Conservation (phyloP, 23 tunicate species). For the Diplosoma virens region DNA sequence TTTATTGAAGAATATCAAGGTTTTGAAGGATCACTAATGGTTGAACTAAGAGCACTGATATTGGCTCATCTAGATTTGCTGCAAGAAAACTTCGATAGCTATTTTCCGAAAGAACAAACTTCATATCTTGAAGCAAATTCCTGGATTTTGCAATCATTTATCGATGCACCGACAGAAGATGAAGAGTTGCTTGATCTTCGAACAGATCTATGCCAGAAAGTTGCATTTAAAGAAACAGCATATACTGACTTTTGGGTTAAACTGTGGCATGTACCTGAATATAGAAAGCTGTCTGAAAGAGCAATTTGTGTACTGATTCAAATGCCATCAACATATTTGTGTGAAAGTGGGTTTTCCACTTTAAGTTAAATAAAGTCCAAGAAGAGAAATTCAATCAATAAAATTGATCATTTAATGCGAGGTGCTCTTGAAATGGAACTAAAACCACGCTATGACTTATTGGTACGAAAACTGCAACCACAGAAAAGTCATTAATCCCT, state of each 20-base stretch:
- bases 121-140: conserved; percentile 10
- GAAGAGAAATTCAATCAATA: background rate
- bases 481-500: background rate
- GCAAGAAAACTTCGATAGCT: background rate
- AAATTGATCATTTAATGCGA: background rate
- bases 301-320: conserved; percentile 3
- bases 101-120: conserved; percentile 10
- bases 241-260: conserved; percentile 24
- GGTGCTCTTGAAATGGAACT: conserved; percentile 8
- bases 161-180: conserved; percentile 12
- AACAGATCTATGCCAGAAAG: conserved; percentile 5
- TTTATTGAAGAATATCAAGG: too few relatives aligned
- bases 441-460: background rate
- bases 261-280: conserved; percentile 4
- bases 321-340: conserved; percentile 14
- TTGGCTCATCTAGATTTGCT: conserved; percentile 1
- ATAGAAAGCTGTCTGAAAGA: conserved; percentile 11
- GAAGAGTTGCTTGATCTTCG: conserved; percentile 13
- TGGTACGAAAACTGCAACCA: conserved; percentile 1
- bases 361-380: conserved; percentile 3
- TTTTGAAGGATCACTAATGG: too few relatives aligned
- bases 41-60: too few relatives aligned
- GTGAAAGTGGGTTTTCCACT: conserved; percentile 26
- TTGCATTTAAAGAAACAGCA: background rate
- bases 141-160: conserved; percentile 12